Evolutionary conservation across 92 coral and sea anemone genomes (phyloP).

Genomic region (Plumapathes pennacea): DNA sequence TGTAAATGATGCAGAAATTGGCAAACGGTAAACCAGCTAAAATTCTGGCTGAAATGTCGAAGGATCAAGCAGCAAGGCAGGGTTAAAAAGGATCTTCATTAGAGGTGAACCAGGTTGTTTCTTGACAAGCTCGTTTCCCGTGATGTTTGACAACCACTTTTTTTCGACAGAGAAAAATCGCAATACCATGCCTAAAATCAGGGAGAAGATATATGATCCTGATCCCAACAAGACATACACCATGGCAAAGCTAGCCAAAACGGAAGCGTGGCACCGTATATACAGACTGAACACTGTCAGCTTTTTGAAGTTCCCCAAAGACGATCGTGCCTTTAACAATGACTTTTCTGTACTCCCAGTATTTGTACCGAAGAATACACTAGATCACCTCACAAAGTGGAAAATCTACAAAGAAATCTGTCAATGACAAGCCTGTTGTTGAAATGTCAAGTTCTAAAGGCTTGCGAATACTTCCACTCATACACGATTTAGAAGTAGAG

Average conservation of each 20-base stretch:
- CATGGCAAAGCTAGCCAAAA: slow-evolving; percentile 32
- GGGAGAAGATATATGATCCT: slow-evolving; percentile 45
- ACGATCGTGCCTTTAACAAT: slow-evolving; percentile 37
- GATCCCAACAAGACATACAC: slow-evolving; percentile 34
- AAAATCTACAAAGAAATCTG: slow-evolving; percentile 48
- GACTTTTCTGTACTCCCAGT: slow-evolving; percentile 56
- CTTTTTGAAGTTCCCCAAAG: slow-evolving; percentile 51
- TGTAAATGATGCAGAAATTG: no score
- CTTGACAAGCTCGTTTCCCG: no score
- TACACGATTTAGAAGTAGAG: slow-evolving; percentile 53
- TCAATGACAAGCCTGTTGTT: slow-evolving; percentile 35
- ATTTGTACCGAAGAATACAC: slow-evolving; percentile 63
- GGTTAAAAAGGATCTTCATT: no score
- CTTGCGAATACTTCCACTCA: slow-evolving; percentile 44
- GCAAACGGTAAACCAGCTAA: no score
- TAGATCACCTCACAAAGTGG: slow-evolving; percentile 60
- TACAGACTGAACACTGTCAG: no score
- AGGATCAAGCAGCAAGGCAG: no score
- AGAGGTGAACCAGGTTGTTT: no score
- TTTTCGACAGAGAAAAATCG: slow-evolving; percentile 46
- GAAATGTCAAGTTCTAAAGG: slow-evolving; percentile 66
- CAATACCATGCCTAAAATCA: slow-evolving; percentile 49
- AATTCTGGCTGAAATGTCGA: slow-evolving; percentile 32
- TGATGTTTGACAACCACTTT: no score
- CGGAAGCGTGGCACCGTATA: no score